Percentiles rank a stretch among this genome's conserved stretches.
phyloP scores from a whole-genome alignment of 2,888 invertebrate species.

The Morpho achilles region DNA sequence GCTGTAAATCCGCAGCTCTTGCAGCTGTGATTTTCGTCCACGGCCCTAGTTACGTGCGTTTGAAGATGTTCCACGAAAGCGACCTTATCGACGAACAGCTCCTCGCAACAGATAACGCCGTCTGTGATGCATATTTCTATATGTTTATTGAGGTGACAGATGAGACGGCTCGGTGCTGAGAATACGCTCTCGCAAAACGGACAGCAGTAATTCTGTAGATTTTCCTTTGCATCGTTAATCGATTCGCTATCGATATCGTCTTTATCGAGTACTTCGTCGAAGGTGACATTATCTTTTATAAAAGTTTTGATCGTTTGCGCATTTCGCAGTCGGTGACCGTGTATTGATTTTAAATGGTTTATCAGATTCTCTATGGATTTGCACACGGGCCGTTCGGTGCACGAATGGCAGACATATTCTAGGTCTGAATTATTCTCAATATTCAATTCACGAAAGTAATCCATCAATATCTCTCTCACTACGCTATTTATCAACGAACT shows the following conservation, averaged over 20 bases:
- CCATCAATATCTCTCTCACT: conserved; percentile 39
- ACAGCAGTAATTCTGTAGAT: conserved; percentile 39
- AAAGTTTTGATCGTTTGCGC: conserved; percentile 36
- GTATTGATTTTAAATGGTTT: conserved; percentile 41
- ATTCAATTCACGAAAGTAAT: conserved; percentile 41
- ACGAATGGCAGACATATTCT: conserved; percentile 53
- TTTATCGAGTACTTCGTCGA: conserved; percentile 44
- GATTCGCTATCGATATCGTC: conserved; percentile 30
- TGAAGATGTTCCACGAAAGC: conserved; percentile 48
- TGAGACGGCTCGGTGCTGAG: conserved; percentile 47
- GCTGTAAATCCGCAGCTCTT: conserved; percentile 43
- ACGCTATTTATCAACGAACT: conserved; percentile 25
- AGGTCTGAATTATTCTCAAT: conserved; percentile 37
- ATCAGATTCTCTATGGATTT: conserved; percentile 34
- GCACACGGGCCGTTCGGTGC: conserved; percentile 34
- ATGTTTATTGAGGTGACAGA: conserved; percentile 52
- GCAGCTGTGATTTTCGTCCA: conserved; percentile 32
- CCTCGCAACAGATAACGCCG: conserved; percentile 45
- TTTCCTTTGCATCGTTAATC: not conserved
- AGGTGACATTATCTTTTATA: conserved; percentile 49
- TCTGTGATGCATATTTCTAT: conserved; percentile 37
- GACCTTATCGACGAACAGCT: conserved; percentile 35
- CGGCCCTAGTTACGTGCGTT: conserved; percentile 34
- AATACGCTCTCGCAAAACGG: conserved; percentile 53
- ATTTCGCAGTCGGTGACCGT: conserved; percentile 29